phyloP scores from a whole-genome alignment of 2,797 vertebrate species.

The Podargus strigoides region DNA sequence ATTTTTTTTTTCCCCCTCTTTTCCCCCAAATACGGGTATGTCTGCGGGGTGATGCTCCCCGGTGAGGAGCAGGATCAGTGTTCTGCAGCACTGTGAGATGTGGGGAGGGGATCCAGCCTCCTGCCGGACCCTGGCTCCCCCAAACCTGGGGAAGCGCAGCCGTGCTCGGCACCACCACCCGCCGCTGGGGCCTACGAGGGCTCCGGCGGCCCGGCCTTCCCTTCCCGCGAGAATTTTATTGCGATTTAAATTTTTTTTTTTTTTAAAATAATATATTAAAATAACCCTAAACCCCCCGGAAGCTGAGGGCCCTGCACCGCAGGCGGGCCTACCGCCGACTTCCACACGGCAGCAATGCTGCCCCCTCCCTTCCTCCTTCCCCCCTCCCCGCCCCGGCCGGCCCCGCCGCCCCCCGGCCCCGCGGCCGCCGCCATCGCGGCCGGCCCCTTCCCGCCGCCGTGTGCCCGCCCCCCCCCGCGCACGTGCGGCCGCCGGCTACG shows the following conservation, averaged over 20 bases:
- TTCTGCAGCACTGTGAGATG: too few relatives aligned
- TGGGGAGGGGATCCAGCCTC: background rate
- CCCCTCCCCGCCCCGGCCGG: background rate
- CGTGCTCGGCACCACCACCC: background rate
- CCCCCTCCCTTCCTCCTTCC: background rate
- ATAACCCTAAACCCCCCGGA: background rate
- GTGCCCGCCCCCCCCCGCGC: background rate
- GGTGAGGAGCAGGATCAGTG: background rate
- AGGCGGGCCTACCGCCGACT: background rate
- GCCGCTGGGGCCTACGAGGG: background rate
- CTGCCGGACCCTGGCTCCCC: background rate
- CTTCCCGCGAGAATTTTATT: slow-evolving; percentile 19
- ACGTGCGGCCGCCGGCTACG: background rate
- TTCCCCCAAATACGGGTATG: background rate
- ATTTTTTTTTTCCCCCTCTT: background rate
- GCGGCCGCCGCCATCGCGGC: background rate
- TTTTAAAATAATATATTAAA: background rate
- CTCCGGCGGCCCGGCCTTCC: background rate
- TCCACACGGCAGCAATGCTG: background rate
- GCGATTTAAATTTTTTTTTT: background rate
- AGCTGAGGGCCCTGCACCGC: background rate
- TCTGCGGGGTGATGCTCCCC: background rate
- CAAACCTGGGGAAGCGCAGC: background rate
- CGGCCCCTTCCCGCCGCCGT: background rate
- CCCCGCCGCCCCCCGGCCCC: background rate